phyloP scores from a whole-genome alignment of 2,797 vertebrate species.

The Amblyraja radiata region DNA sequence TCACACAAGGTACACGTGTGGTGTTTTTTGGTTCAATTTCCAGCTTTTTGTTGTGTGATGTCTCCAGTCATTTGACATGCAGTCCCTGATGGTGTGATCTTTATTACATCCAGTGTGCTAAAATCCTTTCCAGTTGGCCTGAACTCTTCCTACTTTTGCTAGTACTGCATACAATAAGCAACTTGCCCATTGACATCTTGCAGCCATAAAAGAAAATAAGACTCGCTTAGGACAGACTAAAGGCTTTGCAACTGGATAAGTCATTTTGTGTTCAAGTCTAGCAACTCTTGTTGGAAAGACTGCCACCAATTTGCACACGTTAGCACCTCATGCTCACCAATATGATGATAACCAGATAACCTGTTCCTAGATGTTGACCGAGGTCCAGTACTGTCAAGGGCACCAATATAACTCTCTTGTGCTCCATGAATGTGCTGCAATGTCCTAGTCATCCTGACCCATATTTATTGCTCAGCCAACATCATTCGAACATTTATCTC shows the following conservation, averaged over 20 bases:
- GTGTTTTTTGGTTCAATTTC: neutral
- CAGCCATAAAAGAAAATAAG: neutral
- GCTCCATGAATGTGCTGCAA: no score
- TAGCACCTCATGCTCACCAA: no score
- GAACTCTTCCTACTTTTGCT: neutral
- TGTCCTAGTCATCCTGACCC: neutral
- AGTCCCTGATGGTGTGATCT: neutral
- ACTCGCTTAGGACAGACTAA: no score
- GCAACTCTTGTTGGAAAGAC: no score
- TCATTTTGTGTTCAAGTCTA: no score
- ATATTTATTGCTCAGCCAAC: neutral
- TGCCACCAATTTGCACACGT: no score
- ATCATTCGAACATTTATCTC: neutral
- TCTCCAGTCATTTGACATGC: neutral
- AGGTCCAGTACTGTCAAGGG: no score
- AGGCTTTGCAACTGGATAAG: no score
- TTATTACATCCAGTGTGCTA: neutral
- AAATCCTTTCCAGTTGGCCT: neutral
- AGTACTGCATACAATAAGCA: neutral
- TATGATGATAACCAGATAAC: no score
- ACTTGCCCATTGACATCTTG: neutral
- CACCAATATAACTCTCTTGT: no score
- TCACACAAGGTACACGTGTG: constrained; percentile 79
- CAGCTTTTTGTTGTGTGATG: neutral
- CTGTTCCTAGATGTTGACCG: no score